A percentile compares a stretch with the other conserved stretches of the same genome.
These are phyloP conservation scores for Julus scandinavius DNA, from an alignment of 2,888 invertebrate species.

Conservation along the genomic window DNA sequence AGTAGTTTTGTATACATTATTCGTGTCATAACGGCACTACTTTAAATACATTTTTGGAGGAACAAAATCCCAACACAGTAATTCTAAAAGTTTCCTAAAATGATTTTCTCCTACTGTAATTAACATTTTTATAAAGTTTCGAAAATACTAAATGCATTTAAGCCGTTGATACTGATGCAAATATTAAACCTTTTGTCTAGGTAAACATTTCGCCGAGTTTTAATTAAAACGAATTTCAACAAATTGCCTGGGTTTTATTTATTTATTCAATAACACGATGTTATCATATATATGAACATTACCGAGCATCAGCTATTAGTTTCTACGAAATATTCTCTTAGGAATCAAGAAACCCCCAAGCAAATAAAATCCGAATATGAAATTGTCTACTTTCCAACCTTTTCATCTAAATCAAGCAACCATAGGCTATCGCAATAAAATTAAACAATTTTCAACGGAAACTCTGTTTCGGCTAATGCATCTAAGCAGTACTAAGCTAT, in stretches of 20 bases:
- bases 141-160: not conserved
- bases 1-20: no score
- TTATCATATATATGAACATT: not conserved
- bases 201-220: not conserved
- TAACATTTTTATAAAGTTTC: no score
- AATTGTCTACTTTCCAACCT: not conserved
- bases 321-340: not conserved
- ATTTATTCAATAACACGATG: conserved; percentile 4
- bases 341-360: not conserved
- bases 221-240: conserved; percentile 4
- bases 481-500: not conserved
- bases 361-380: not conserved
- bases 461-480: not conserved
- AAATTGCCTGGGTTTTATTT: not conserved
- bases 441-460: not conserved
- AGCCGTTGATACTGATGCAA: not conserved
- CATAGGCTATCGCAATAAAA: not conserved
- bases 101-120: no score
- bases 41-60: no score
- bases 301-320: not conserved
- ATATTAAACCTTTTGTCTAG: not conserved
- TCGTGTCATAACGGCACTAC: no score
- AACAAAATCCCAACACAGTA: no score
- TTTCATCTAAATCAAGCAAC: not conserved
- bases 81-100: no score